Base-by-base conservation (phyloP, 2,797 vertebrate genomes). In the Notamacropus eugenii region DNA sequence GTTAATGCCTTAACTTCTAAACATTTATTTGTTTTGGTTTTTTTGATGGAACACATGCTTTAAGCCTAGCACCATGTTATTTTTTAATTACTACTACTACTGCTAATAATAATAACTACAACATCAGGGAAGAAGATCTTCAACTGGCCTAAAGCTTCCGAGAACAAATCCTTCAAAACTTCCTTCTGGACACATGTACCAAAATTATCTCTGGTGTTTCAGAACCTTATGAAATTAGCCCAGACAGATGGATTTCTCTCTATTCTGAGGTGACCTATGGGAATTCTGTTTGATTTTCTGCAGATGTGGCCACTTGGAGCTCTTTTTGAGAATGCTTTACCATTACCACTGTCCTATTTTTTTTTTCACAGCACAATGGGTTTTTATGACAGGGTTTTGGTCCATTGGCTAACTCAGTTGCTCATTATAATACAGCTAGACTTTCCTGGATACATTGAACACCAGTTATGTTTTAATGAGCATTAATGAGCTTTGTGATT, bases 401-500 rank as follows among this genome's bases (percentile, higher is more conserved):
- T 95, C 46, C 95, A 96, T 74, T 96, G 93, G 93, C 96, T 95
- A 97, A 96, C 93, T 96, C 94, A 97, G 57, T 90, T 97, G 54
- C 74, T 97, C 55, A 96, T 97, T 98, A 97, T 97, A 97, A 95
- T 96, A 97, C 93, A 94, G 95, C 92, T 94, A 96, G 55, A 94
- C 97, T 98, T 97, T 95, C 96, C 96, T 97, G 96, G 97, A 97
- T 97, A 90, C 90, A 94, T 55, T 98, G 97, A 97, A 55, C 96
- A 62, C 95, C 96, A 62, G 92, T 97, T 96, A 92, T 95, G 57
- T 96, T 95, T 96, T 97, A 97, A 98, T 97, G 96, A 97, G 46
- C 95, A 97, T 97, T 98, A 97, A 98, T 97, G 96, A 97, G 93
- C 87, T 97, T 95, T 98, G 97, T 94, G 93, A 97, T 97, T 96